These are phyloP conservation scores for Fissipunctia ypsillon DNA, from an alignment of 2,888 invertebrate genomes.

Conservation along the genomic window DNA sequence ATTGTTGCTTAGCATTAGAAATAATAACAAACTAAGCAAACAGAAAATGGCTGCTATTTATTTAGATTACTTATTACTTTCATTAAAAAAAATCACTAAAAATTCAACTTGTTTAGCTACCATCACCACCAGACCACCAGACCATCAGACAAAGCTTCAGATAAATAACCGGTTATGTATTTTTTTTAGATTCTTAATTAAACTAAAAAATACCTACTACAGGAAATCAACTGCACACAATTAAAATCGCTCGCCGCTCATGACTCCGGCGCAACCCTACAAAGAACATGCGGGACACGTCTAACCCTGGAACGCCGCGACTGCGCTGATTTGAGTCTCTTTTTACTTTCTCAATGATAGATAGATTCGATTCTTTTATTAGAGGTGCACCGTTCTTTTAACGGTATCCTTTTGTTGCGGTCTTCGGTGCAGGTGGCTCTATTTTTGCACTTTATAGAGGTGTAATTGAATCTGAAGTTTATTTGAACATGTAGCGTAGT, in stretches of 20 bases:
- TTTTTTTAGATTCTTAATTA: no score
- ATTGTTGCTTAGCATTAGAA: no score
- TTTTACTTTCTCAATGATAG: conserved; percentile 83
- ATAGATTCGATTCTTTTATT: conserved; percentile 86
- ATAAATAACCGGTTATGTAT: no score
- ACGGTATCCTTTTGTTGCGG: conserved; percentile 78
- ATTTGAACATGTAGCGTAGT: conserved; percentile 41
- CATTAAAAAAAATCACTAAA: fast-evolving
- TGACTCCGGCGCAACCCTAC: conserved; percentile 54
- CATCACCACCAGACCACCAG: no score
- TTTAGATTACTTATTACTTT: no score
- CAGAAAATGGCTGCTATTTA: no score
- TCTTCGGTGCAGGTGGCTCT: conserved; percentile 50
- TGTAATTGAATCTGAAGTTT: conserved; percentile 71
- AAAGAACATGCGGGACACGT: conserved; percentile 84
- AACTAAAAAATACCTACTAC: no score
- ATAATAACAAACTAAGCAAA: no score
- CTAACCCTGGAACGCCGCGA: conserved; percentile 78
- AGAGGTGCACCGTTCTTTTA: conserved; percentile 76
- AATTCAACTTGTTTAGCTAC: no score
- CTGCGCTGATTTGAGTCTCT: conserved; percentile 84
- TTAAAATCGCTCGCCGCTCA: conserved; percentile 48
- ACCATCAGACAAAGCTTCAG: no score
- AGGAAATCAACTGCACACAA: not conserved
- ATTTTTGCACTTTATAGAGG: conserved; percentile 65